These are phyloP conservation scores for Orchesella cincta DNA, from an alignment of 1,140 invertebrate genomes.

Conservation along the genomic window DNA sequence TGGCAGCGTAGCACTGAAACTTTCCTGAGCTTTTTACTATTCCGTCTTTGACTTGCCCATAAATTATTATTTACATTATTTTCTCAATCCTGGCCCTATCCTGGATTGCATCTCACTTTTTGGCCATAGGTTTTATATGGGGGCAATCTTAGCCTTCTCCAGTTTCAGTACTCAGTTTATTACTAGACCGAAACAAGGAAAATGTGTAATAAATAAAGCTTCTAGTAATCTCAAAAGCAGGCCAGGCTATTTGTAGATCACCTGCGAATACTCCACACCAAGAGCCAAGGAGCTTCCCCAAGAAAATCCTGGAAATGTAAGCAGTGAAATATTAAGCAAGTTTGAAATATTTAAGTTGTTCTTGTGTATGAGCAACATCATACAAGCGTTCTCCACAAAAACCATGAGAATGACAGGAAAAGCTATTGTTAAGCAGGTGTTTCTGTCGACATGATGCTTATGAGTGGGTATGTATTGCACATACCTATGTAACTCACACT, in stretches of 20 bases:
- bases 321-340: background rate
- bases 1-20: no score
- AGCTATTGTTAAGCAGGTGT: conserved; percentile 3
- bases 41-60: no score
- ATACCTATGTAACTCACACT: background rate
- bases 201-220: background rate
- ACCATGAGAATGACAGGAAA: background rate
- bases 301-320: background rate
- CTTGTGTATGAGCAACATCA: background rate
- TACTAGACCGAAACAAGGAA: background rate
- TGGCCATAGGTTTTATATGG: no score
- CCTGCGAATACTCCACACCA: no score
- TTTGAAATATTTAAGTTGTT: conserved; percentile 1
- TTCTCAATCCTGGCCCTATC: no score
- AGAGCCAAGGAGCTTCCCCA: no score
- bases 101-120: no score
- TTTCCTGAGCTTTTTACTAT: no score
- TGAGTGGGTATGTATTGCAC: background rate
- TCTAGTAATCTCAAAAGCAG: background rate
- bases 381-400: conserved; percentile 9
- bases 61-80: no score
- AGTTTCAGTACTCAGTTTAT: background rate
- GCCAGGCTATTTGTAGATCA: no score
- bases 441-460: background rate
- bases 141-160: background rate